Percentiles rank a stretch among this genome's conserved stretches.
Conservation (phyloP, 2,797 vertebrate genomes). For the Enteromius radiatus region DNA sequence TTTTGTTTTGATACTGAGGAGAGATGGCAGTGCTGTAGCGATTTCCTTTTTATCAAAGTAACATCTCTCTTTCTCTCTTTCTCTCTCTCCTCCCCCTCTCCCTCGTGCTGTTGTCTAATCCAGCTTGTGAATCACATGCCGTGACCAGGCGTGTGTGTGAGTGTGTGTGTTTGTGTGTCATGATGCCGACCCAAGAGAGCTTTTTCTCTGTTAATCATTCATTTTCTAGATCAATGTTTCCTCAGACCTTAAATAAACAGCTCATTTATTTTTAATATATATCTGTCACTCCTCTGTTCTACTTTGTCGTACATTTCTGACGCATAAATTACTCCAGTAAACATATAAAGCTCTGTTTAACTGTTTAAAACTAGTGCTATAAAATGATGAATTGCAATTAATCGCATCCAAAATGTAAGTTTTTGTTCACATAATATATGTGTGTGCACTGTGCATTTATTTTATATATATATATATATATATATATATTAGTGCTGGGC, state of each 20-base stretch:
- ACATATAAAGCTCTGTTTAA: not conserved
- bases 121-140: constrained; percentile 51
- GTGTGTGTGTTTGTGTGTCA: constrained; percentile 38
- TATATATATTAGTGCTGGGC: too few relatives aligned
- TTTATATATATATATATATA: too few relatives aligned
- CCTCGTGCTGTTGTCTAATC: constrained; percentile 51
- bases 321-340: not conserved
- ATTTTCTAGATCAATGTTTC: constrained; percentile 41
- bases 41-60: constrained; percentile 37
- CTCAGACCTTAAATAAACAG: constrained; percentile 37
- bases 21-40: constrained; percentile 30
- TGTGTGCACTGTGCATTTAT: too few relatives aligned
- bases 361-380: too few relatives aligned
- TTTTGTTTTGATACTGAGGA: constrained; percentile 35
- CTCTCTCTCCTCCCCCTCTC: constrained; percentile 8
- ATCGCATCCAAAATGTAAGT: too few relatives aligned
- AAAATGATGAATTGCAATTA: too few relatives aligned
- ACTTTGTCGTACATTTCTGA: not conserved
- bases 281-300: not conserved
- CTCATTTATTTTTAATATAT: constrained; percentile 32
- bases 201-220: constrained; percentile 45
- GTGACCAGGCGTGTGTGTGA: constrained; percentile 1
- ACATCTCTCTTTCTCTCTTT: constrained; percentile 18
- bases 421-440: too few relatives aligned
- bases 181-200: constrained; percentile 11